phyloP scores from a whole-genome alignment of 2,888 invertebrate genomes.

The Anthophora plumipes region DNA sequence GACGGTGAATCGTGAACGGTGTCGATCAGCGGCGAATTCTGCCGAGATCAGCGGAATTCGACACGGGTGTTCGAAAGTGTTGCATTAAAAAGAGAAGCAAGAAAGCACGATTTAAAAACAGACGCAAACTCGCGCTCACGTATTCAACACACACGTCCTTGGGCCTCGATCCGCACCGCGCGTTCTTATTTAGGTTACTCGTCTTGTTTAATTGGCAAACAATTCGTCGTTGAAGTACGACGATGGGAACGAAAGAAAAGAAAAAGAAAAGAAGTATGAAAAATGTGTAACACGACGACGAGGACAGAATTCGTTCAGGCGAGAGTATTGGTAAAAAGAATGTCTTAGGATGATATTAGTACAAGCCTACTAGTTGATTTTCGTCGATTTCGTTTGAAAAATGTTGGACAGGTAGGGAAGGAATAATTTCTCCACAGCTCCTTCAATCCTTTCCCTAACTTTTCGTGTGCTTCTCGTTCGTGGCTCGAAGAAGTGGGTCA shows the following conservation, averaged over 20 bases:
- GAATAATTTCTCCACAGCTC: constrained; percentile 68
- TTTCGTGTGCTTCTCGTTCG: constrained; percentile 58
- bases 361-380: not conserved
- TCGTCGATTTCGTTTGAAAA: not conserved
- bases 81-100: constrained; percentile 53
- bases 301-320: not conserved
- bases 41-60: constrained; percentile 50
- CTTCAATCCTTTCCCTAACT: constrained; percentile 69
- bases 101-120: constrained; percentile 59
- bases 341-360: not conserved
- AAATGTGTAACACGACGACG: too few relatives aligned
- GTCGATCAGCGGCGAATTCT: constrained; percentile 9
- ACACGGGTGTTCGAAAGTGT: constrained; percentile 5
- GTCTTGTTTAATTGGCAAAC: constrained; percentile 68
- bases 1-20: constrained; percentile 4
- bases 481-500: constrained; percentile 75
- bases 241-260: not conserved
- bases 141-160: constrained; percentile 50
- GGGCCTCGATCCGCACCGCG: constrained; percentile 49
- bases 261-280: not conserved
- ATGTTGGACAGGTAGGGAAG: not conserved
- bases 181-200: constrained; percentile 68
- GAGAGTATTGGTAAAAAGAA: not conserved
- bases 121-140: constrained; percentile 1
- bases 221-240: constrained; percentile 29